phyloP scores from a whole-genome alignment of 2,113 vertebrate species.

The Gavialis gangeticus region DNA sequence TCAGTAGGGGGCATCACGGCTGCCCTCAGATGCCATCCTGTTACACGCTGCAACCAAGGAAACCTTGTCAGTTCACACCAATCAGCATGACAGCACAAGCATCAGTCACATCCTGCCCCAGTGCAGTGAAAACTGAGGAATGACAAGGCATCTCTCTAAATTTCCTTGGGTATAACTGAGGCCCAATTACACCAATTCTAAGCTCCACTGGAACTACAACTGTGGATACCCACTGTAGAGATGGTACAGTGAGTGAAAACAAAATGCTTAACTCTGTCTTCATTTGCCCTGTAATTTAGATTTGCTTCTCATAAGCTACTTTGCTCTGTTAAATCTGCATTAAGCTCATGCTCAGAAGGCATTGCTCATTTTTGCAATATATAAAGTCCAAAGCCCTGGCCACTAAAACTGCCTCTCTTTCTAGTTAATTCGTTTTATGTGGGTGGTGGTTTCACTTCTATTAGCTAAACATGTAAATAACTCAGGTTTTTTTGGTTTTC shows the following conservation, averaged over 20 bases:
- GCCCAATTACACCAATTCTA: not conserved
- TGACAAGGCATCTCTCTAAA: not conserved
- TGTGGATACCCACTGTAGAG: no score
- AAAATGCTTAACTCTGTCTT: not conserved
- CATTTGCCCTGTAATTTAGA: not conserved
- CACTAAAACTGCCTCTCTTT: not conserved
- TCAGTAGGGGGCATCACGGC: no score
- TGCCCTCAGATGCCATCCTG: no score
- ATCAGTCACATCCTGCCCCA: no score
- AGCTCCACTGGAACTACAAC: not conserved
- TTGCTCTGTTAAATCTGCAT: not conserved
- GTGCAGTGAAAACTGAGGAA: not conserved
- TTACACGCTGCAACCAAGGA: no score
- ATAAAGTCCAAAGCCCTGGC: not conserved
- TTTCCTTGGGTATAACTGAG: not conserved
- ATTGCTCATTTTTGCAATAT: not conserved
- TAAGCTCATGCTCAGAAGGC: not conserved
- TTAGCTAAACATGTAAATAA: not conserved
- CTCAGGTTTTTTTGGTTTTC: not conserved
- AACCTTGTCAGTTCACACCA: not conserved
- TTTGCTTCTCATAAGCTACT: not conserved
- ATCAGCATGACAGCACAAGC: not conserved
- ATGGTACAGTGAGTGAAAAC: not conserved
- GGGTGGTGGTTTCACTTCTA: not conserved
- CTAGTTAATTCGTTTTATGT: not conserved